Percentiles rank a stretch among this genome's conserved stretches.
Evolutionary conservation across 2,888 invertebrate species (phyloP).

Genomic region (Cylindroiulus punctatus): DNA sequence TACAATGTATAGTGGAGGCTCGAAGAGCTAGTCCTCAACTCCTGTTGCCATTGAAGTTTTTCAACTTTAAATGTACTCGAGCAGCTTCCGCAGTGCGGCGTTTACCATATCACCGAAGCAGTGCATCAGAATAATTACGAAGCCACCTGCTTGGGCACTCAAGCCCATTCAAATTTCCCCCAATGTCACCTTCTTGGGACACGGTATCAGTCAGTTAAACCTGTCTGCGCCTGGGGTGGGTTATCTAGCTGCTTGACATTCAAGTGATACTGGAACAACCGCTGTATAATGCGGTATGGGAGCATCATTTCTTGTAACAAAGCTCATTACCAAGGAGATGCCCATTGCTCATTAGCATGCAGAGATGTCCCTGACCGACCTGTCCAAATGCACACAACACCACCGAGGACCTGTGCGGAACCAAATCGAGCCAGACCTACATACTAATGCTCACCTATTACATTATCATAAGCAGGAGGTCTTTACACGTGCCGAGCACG

Average conservation of each 20-base stretch:
- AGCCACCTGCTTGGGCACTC: neutral
- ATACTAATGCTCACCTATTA: constrained; percentile 21
- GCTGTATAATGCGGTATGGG: neutral
- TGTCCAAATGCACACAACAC: neutral
- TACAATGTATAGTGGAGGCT: neutral
- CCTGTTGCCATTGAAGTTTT: neutral
- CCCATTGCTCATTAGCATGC: constrained; percentile 24
- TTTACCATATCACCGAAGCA: constrained; percentile 3
- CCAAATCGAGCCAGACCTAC: neutral
- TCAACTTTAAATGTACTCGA: neutral
- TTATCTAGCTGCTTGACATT: neutral
- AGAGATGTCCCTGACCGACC: constrained; percentile 34
- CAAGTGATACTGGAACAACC: neutral
- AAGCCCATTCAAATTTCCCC: neutral
- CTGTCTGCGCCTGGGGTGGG: neutral
- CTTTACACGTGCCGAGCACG: constrained; percentile 21
- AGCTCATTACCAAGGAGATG: neutral
- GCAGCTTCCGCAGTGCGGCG: neutral
- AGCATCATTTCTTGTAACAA: neutral
- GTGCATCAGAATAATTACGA: constrained; percentile 1
- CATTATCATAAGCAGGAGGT: constrained; percentile 19
- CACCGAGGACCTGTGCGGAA: neutral
- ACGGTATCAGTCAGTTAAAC: neutral
- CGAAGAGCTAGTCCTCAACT: neutral
- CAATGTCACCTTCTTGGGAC: neutral